A percentile compares a stretch with the other conserved stretches of the same genome.
These are phyloP conservation scores for Spisula solida DNA, from an alignment of 2,888 invertebrate species.

Conservation along the genomic window DNA sequence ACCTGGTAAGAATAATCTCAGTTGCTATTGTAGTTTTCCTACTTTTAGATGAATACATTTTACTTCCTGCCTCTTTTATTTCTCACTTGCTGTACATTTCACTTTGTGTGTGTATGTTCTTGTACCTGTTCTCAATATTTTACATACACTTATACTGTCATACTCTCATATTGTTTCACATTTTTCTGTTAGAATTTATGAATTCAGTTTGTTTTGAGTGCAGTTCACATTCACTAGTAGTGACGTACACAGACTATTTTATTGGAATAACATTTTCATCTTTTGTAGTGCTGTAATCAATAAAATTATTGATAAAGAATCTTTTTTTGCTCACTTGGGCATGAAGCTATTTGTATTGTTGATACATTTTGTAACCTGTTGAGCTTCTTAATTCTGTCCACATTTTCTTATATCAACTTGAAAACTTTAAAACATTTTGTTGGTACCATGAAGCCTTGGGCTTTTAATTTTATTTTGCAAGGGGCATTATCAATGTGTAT, in stretches of 20 bases:
- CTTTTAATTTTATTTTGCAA: no score
- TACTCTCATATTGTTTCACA: neutral
- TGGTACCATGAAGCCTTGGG: no score
- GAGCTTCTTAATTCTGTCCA: no score
- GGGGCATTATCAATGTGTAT: no score
- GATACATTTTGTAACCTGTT: no score
- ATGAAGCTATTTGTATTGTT: no score
- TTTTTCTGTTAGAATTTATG: neutral
- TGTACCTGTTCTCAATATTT: neutral
- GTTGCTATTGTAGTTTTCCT: neutral
- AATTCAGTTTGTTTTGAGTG: conserved; percentile 7
- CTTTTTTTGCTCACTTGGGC: neutral
- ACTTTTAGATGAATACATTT: neutral
- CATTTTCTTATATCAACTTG: no score
- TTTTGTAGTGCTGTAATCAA: neutral
- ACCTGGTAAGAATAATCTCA: conserved; percentile 8
- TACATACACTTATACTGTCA: neutral
- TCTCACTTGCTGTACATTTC: neutral
- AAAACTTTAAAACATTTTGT: no score
- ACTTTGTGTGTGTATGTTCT: neutral
- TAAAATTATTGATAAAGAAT: neutral
- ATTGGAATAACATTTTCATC: neutral
- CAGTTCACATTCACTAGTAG: neutral
- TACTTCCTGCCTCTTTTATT: neutral
- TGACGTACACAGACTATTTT: neutral